Base-by-base conservation (phyloP, 2,888 invertebrate genomes). In the Magallana nippona region DNA sequence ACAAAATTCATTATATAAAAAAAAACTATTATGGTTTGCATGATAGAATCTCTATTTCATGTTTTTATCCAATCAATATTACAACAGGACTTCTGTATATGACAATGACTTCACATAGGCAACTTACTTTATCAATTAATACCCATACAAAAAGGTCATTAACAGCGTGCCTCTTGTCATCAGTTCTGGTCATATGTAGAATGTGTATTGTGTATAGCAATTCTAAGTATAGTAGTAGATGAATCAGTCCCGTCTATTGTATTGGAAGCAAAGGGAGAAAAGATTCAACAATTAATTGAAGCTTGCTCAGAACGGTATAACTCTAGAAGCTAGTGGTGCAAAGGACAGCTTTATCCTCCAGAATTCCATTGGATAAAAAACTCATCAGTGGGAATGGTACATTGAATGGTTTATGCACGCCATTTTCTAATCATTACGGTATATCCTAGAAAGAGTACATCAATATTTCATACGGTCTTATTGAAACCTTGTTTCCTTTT, bases 311-410 rank as follows among this genome's bases (percentile, higher is more conserved):
- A 71, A 71, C 17, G 27, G 71, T 1, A 71, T 71, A 71, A 71
- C 71, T 71, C 71, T 71, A 32, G 71, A 27, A 71, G 15, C 71
- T 71, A 71, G 71, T 32, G 11, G 71, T 27, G 71, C 71, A 71
- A 71, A 71, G 71, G 71, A 71, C 71, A 71, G 71, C 27, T 71
- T 71, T 32, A 22, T 27, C 22, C 27, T 71, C 71, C 71, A 71
- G 71, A 71, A 71, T 71, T 71, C 71, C 71, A 71, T 71, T 71
- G 71, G 71, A 71, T 71, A 71, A 71, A 71, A 71, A 71, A 71
- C 71, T 71, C 71, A 71, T 71, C 71, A 71, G 27, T 11, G 1
- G 1, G 32, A 32, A 71, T 71, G 22, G 71, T 71, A 71, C 71
- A 27, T 22, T 71, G 71, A 71, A 71, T 71, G 71, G 15, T 32